Evolutionary conservation across 2,797 vertebrate species (phyloP), one percentile per base, ranked within the genome.

Genomic region (Decapterus maruadsi): DNA sequence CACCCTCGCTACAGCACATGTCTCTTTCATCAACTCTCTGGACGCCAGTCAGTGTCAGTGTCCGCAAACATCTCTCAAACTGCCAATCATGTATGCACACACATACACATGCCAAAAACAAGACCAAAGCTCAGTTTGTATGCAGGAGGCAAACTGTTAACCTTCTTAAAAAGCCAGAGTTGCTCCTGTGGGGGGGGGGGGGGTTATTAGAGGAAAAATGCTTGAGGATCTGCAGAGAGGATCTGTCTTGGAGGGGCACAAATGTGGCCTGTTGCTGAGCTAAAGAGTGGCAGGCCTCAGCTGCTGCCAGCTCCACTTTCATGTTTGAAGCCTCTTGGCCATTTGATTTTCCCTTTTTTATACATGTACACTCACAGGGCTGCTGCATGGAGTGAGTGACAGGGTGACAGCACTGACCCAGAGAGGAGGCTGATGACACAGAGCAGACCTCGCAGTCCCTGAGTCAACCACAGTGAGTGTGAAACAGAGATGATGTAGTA

Each of bases 371-470:
- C 12, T 11, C 12, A 42, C 31, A 68, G 42, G 45, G 22, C n/a
- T 64, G 56, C 51, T 68, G 48, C 61, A 56, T 43, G 40, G 38
- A 69, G 19, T 81, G 61, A 86, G 61, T 78, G 79, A 72, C 76
- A 67, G 51, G 67, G 20, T 81, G 84, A 82, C 78, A 81, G 66
- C 59, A 13, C 74, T 75, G 77, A 88, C 72, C 80, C 69, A 68
- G 59, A 75, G 62, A 61, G 61, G 50, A 73, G 16, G 70, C 5
- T n/a, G 50, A 58, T 63, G 77, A 84, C 82, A 58, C 68, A 69
- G 64, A 80, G 36, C 72, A 78, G 67, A 77, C 81, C 34, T 42
- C 20, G 17, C 58, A 56, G 31, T 26, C 58, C 17, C 45, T 34
- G 4, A n/a, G 61, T 68, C 65, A 54, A 50, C 20, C 29, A 9